Base-by-base conservation (phyloP, 2,113 vertebrate species). In the Arvicanthis niloticus region DNA sequence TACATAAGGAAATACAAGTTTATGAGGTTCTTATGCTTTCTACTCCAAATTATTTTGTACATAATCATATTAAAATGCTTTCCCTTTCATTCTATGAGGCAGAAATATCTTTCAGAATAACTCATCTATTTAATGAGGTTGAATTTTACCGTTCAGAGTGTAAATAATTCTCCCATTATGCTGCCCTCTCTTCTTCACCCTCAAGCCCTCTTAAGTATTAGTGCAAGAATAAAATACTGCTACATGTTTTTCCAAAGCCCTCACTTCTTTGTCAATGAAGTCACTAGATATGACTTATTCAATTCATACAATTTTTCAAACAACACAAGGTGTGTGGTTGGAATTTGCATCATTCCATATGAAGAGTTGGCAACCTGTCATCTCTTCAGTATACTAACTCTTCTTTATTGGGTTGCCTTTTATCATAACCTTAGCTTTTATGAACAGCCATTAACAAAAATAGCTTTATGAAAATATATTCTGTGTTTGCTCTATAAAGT, bases 401-500 rank as follows among this genome's bases (percentile, higher is more conserved):
- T 68, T 82, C 11, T 40, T 89, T 82, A 87, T 65, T 82, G 72
- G 91, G 3, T 51, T 87, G 34, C 22, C 11, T 84, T 93, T 88
- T 75, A 22, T 76, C 11, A 81, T 48, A 85, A 42, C 37, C 19
- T 85, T 88, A 72, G 45, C 40, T 31, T 82, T 97, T 88, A 94
- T 12, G 72, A 89, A 87, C 45, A 77, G 16, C 26, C 68, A 89
- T 87, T 89, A 65, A 89, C 88, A 92, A 87, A 92, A 89, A 48
- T 22, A 82, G n/a, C 8, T 37, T 45, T 40, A 22, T 93, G 82
- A 93, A 96, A 95, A 72, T 91, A 62, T 68, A 89, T 94, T 87
- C 73, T 68, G 24, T 26, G 45, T 91, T 94, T 91, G 40, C 68
- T 89, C 68, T 75, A 10, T n/a, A 67, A 75, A 94, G 34, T 84